A percentile compares a stretch with the other conserved stretches of the same genome.
Conservation (phyloP, 1,140 invertebrate species). For the Yoshiicerus persimilis region DNA sequence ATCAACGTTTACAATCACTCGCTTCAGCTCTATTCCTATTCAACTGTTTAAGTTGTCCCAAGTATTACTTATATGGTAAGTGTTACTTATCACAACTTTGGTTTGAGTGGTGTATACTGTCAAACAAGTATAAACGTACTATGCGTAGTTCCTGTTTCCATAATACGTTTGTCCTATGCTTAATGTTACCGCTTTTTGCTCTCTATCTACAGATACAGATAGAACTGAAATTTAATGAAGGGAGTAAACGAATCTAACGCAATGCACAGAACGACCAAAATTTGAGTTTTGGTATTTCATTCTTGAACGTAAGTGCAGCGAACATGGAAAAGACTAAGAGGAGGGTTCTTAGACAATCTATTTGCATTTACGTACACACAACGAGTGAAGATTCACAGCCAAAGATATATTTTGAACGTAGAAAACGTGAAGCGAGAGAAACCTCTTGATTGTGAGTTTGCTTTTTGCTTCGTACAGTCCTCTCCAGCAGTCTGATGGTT, state of each 20-base stretch:
- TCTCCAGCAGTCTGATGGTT: not conserved
- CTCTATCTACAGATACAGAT: not conserved
- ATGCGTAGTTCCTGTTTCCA: not conserved
- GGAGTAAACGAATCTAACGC: not conserved
- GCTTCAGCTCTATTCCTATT: not conserved
- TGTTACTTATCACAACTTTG: no score
- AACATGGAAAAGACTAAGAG: no score
- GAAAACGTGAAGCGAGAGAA: not conserved
- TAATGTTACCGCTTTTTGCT: not conserved
- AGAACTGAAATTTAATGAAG: not conserved
- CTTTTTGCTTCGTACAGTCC: not conserved
- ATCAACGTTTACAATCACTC: not conserved
- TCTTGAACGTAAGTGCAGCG: not conserved
- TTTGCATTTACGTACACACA: not conserved
- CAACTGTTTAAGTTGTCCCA: no score
- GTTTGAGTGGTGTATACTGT: no score
- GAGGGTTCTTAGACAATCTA: no score
- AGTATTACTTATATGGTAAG: no score
- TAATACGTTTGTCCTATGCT: not conserved
- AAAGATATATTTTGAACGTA: not conserved
- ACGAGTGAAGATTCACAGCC: not conserved
- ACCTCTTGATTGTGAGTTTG: not conserved
- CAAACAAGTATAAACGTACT: not conserved
- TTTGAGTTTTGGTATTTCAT: not conserved
- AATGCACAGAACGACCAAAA: not conserved